Percentiles rank a stretch among this genome's conserved stretches.
These are phyloP conservation scores for Pasiphila rectangulata DNA, from an alignment of 2,888 invertebrate genomes.

Conservation along the genomic window DNA sequence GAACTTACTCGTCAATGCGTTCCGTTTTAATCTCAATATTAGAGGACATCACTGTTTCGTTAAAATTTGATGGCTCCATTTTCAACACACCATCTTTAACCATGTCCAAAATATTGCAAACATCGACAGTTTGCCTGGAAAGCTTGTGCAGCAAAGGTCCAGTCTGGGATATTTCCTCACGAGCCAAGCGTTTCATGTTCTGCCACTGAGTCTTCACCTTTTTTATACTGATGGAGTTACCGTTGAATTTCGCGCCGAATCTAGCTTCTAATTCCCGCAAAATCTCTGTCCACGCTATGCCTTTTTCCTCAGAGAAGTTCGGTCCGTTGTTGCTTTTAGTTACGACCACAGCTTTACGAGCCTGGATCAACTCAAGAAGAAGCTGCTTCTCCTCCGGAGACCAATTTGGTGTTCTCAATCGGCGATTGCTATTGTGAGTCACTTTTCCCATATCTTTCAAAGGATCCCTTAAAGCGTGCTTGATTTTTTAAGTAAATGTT, in stretches of 20 bases:
- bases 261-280: slow-evolving; percentile 54
- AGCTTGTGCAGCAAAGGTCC: slow-evolving; percentile 55
- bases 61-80: slow-evolving; percentile 48
- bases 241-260: slow-evolving; percentile 66
- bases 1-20: slow-evolving; percentile 69
- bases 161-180: slow-evolving; percentile 62
- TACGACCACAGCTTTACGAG: slow-evolving; percentile 66
- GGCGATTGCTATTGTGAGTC: slow-evolving; percentile 43
- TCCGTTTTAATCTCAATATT: slow-evolving; percentile 72
- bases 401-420: slow-evolving; percentile 73
- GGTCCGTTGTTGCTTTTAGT: slow-evolving; percentile 68
- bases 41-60: slow-evolving; percentile 52
- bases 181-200: slow-evolving; percentile 75
- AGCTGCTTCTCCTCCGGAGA: slow-evolving; percentile 70
- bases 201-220: slow-evolving; percentile 78
- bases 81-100: slow-evolving; percentile 58
- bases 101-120: slow-evolving; percentile 63
- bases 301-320: slow-evolving; percentile 70
- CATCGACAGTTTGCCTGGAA: slow-evolving; percentile 62
- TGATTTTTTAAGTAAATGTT: slow-evolving; percentile 74
- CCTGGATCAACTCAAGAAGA: slow-evolving; percentile 70
- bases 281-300: slow-evolving; percentile 73
- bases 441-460: slow-evolving; percentile 61
- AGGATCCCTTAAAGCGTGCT: slow-evolving; percentile 52
- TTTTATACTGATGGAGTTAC: slow-evolving; percentile 66